phyloP scores from a whole-genome alignment of 2,888 invertebrate species.

The Cremastinae sp. region DNA sequence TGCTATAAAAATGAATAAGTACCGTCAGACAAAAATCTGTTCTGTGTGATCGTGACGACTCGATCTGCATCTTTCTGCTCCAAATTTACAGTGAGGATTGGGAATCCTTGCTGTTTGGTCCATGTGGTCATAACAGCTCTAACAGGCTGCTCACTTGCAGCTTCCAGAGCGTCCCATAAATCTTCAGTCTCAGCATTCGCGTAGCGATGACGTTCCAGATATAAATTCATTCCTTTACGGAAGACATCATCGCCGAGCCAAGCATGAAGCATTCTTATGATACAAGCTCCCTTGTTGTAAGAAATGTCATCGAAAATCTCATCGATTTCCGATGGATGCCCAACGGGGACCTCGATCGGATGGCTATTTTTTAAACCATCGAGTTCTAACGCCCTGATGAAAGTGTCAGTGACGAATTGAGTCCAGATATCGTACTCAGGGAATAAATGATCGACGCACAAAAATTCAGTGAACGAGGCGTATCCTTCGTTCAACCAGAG shows the following conservation, averaged over 20 bases:
- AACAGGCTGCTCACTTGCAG: slow-evolving; percentile 94
- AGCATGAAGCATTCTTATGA: slow-evolving; percentile 96
- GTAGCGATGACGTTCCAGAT: slow-evolving; percentile 91
- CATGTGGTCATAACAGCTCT: slow-evolving; percentile 96
- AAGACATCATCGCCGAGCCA: slow-evolving; percentile 97
- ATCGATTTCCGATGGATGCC: slow-evolving; percentile 96
- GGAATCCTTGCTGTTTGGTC: slow-evolving; percentile 98
- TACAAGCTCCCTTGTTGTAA: slow-evolving; percentile 96
- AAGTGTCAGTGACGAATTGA: slow-evolving; percentile 95
- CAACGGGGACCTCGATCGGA: slow-evolving; percentile 97
- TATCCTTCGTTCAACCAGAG: slow-evolving; percentile 98
- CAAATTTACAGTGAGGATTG: slow-evolving; percentile 86
- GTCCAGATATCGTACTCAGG: slow-evolving; percentile 99
- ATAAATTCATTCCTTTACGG: slow-evolving; percentile 94
- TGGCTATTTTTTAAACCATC: slow-evolving; percentile 96
- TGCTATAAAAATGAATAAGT: no score
- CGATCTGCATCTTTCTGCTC: slow-evolving; percentile 85
- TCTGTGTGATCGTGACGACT: slow-evolving; percentile 88
- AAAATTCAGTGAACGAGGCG: slow-evolving; percentile 96
- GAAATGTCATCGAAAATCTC: slow-evolving; percentile 99
- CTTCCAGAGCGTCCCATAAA: slow-evolving; percentile 94
- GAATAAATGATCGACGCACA: slow-evolving; percentile 95
- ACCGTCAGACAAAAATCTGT: slow-evolving; percentile 94
- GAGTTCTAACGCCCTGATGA: slow-evolving; percentile 91
- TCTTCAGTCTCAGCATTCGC: slow-evolving; percentile 96